phyloP scores from a whole-genome alignment of 2,113 vertebrate species.

The Spheniscus mendiculus region DNA sequence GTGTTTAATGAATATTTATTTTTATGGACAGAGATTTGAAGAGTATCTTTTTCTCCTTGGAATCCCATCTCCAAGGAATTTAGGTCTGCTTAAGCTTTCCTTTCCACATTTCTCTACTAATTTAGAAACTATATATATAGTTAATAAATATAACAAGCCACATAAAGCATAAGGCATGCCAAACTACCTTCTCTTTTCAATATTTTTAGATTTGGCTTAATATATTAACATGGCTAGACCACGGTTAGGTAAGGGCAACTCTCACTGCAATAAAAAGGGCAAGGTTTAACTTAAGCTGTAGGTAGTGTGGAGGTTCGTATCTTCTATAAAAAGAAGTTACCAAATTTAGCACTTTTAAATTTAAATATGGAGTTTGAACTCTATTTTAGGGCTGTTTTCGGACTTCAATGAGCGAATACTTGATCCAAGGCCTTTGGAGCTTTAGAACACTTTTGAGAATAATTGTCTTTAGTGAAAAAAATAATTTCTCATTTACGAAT shows the following conservation, averaged over 20 bases:
- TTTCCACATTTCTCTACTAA: constrained; percentile 30
- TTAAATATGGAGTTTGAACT: neutral
- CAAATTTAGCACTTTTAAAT: constrained; percentile 17
- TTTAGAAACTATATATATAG: constrained; percentile 37
- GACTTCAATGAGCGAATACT: neutral
- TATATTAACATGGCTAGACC: constrained; percentile 22
- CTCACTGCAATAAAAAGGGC: constrained; percentile 7
- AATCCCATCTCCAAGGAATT: neutral
- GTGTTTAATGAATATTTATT: neutral
- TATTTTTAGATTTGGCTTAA: constrained; percentile 52
- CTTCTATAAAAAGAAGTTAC: constrained; percentile 40
- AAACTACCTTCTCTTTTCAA: neutral
- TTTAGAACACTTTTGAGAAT: neutral
- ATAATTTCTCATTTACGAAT: neutral
- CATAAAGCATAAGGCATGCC: neutral
- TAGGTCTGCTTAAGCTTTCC: neutral
- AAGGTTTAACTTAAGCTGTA: constrained; percentile 6
- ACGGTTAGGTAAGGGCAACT: neutral
- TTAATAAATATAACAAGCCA: constrained; percentile 40
- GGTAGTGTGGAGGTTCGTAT: neutral
- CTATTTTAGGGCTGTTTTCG: constrained; percentile 17
- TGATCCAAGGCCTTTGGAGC: neutral
- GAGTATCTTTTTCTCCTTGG: neutral
- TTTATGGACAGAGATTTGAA: neutral
- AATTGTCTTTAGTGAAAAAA: neutral